phyloP scores from a whole-genome alignment of 2,888 invertebrate genomes.

The Perizoma flavofasciatum region DNA sequence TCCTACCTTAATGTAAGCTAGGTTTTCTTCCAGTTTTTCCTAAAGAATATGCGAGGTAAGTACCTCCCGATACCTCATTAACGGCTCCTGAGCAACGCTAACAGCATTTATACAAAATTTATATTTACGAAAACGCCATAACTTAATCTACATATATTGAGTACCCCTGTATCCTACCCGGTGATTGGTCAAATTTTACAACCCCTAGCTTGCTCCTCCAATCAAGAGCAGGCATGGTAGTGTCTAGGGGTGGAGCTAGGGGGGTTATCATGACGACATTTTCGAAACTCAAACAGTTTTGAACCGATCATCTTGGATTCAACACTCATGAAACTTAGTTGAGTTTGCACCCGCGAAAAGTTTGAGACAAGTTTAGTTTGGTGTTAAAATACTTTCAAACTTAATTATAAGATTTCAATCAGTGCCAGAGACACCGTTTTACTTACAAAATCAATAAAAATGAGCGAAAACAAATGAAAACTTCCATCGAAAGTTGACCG shows the following conservation, averaged over 20 bases:
- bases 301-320: slow-evolving; percentile 51
- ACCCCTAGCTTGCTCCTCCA: slow-evolving; percentile 70
- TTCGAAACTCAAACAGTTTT: slow-evolving; percentile 71
- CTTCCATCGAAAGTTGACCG: not conserved
- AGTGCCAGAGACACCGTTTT: not conserved
- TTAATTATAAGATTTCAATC: not conserved
- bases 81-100: slow-evolving; percentile 59
- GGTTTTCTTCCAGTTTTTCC: slow-evolving; percentile 7
- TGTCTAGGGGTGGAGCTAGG: slow-evolving; percentile 73
- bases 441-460: slow-evolving; percentile 7
- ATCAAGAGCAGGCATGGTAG: slow-evolving; percentile 57
- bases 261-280: slow-evolving; percentile 71
- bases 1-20: not conserved
- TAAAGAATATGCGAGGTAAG: not conserved
- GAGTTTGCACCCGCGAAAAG: slow-evolving; percentile 49
- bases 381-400: slow-evolving; percentile 6
- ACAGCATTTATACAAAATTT: slow-evolving; percentile 71
- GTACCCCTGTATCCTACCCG: slow-evolving; percentile 54
- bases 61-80: slow-evolving; percentile 55
- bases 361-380: slow-evolving; percentile 47
- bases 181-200: slow-evolving; percentile 70
- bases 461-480: slow-evolving; percentile 3
- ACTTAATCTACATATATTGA: slow-evolving; percentile 81
- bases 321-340: slow-evolving; percentile 41
- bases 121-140: slow-evolving; percentile 74